Conservation (phyloP, 2,797 vertebrate genomes). For the Enteromius anoplus region DNA sequence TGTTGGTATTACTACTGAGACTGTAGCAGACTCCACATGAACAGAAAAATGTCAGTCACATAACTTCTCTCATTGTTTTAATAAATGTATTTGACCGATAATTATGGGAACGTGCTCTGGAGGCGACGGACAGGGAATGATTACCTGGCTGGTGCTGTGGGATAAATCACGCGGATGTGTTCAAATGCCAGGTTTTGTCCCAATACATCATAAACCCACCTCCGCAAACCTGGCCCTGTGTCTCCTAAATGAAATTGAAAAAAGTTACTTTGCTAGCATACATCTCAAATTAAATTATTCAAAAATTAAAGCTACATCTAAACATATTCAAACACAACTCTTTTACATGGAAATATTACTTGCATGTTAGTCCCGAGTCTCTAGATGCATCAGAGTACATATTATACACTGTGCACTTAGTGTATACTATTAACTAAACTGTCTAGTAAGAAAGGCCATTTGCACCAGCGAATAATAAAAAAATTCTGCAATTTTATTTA, state of each 20-base stretch:
- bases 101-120: background rate
- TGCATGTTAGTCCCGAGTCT: background rate
- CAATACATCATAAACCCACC: slow-evolving; percentile 83
- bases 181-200: slow-evolving; percentile 83
- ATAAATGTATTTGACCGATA: background rate
- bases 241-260: slow-evolving; percentile 74
- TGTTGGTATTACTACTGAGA: background rate
- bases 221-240: slow-evolving; percentile 82
- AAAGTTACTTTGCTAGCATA: background rate
- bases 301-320: background rate
- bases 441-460: background rate
- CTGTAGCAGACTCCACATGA: background rate
- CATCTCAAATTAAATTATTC: background rate
- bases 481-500: background rate
- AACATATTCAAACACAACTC: background rate
- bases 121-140: background rate
- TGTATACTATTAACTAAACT: too few relatives aligned
- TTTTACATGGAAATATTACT: background rate
- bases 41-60: background rate
- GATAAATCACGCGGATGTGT: slow-evolving; percentile 89
- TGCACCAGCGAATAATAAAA: background rate
- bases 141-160: slow-evolving; percentile 86
- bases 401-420: too few relatives aligned
- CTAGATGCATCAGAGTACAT: too few relatives aligned
- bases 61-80: background rate